Conservation (phyloP, 2,797 vertebrate genomes). For the Steatocranus sp. region DNA sequence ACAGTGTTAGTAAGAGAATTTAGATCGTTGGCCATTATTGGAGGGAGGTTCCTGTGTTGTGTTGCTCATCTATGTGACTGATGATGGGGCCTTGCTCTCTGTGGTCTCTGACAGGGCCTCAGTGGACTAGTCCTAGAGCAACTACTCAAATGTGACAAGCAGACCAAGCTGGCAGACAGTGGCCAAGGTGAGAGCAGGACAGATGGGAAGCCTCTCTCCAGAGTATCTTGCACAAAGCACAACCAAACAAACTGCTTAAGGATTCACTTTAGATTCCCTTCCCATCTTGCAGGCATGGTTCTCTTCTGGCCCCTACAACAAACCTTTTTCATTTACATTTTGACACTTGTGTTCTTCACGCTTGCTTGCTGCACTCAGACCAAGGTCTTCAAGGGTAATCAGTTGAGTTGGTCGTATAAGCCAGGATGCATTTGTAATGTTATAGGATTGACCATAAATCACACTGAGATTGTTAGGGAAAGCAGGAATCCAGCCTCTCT, state of each 20-base stretch:
- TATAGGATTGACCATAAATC: slow-evolving; percentile 58
- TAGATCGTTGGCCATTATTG: slow-evolving; percentile 36
- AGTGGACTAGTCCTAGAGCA: slow-evolving; percentile 58
- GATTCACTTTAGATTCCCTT: slow-evolving; percentile 55
- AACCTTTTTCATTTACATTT: slow-evolving; percentile 37
- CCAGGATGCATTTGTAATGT: slow-evolving; percentile 59
- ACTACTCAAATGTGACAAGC: slow-evolving; percentile 70
- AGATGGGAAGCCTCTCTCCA: slow-evolving; percentile 57
- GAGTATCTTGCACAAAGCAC: slow-evolving; percentile 40
- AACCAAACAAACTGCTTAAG: slow-evolving; percentile 53
- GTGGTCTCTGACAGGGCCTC: slow-evolving; percentile 62
- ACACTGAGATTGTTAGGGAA: slow-evolving; percentile 25
- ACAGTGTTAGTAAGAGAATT: slow-evolving; percentile 34
- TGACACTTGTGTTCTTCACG: slow-evolving; percentile 59
- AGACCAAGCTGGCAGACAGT: slow-evolving; percentile 50
- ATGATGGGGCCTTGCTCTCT: slow-evolving; percentile 63
- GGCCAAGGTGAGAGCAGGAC: slow-evolving; percentile 70
- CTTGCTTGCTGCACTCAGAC: slow-evolving; percentile 33
- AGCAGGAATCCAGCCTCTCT: slow-evolving; percentile 26
- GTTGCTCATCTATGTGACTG: slow-evolving; percentile 67
- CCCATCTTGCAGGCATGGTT: neutral
- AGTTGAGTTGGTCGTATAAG: slow-evolving; percentile 44
- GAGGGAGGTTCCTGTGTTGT: slow-evolving; percentile 34
- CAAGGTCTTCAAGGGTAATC: slow-evolving; percentile 60
- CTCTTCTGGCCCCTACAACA: slow-evolving; percentile 23